Base-by-base conservation (phyloP, 2,113 vertebrate genomes). In the Cyphomyrus discorhynchus region DNA sequence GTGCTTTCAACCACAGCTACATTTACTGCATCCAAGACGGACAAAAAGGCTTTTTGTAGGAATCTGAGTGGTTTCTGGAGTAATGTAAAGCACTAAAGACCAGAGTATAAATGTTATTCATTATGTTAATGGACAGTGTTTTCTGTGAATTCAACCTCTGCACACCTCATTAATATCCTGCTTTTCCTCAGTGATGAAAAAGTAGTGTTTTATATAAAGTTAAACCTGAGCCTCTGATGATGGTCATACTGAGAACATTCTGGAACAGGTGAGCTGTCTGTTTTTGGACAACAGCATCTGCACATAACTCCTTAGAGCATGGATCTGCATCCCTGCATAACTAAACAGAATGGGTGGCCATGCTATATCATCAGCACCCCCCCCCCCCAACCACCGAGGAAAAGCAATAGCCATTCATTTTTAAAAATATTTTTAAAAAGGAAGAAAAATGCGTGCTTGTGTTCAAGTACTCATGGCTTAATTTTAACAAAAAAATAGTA, bases 191-290 rank as follows among this genome's bases (percentile, higher is more conserved):
- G 94, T 94, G 95, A 95, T 94, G 94, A 94, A 94, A 93, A 92
- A 82, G 92, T 94, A 95, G 93, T 93, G 77, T 93, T 94, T 94
- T 95, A 93, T 94, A 94, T 94, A 95, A 93, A 95, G 94, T 96
- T 93, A 92, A 94, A 94, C 93, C 94, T 93, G 94, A 95, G 94
- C 94, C 95, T 94, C 91, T 89, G 35, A 45, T 88, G 90, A 83
- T 88, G 90, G 87, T 62, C 35, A 56, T 39, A 39, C 53, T 45
- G 39, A 58, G 49, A 62, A 45, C 47, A 46, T 86, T 31, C 87
- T 50, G 49, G 45, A 88, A 24, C 83, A 82, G 42, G 19, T 47
- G 21, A 90, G 87, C 13, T 66, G 21, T 88, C 39, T 19, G n/a
- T 39, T 31, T 45, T 42, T 19, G 13, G 39, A 84, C 17, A 58